Conservation (phyloP, 2,797 vertebrate genomes). For the Heteromormyrus szaboi region DNA sequence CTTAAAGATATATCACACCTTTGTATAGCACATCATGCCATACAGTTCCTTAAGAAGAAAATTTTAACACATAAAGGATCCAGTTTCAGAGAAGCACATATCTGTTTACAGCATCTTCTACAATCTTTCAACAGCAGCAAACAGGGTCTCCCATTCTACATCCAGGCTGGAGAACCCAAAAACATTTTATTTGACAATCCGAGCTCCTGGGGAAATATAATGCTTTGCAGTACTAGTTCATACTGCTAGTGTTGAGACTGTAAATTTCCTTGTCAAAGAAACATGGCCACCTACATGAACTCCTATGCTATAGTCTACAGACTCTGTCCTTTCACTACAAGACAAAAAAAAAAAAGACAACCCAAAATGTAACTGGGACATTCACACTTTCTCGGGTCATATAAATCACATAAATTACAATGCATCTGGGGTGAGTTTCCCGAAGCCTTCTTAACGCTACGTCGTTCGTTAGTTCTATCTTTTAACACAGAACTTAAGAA, state of each 20-base stretch:
- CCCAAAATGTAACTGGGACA: neutral
- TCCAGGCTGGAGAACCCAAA: neutral
- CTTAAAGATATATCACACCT: neutral
- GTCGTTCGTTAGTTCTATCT: too few species aligned
- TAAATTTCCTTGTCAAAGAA: conserved; percentile 1
- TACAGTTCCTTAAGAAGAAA: neutral
- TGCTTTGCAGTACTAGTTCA: neutral
- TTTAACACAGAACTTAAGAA: too few species aligned
- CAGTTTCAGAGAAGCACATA: neutral
- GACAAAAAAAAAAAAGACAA: neutral
- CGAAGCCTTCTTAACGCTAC: too few species aligned
- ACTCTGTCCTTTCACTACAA: neutral
- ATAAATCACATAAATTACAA: neutral
- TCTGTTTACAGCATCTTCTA: neutral
- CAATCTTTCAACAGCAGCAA: neutral
- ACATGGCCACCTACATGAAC: neutral
- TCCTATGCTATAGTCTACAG: neutral
- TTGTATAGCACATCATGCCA: neutral
- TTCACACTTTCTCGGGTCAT: neutral
- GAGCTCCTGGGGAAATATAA: neutral
- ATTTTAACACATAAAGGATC: neutral
- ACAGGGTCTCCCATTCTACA: neutral
- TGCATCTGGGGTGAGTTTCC: too few species aligned
- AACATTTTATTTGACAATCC: neutral
- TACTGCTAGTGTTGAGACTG: neutral